A percentile compares a stretch with the other conserved stretches of the same genome.
Evolutionary conservation across 2,797 vertebrate species (phyloP).

Genomic region (Gila robusta): DNA sequence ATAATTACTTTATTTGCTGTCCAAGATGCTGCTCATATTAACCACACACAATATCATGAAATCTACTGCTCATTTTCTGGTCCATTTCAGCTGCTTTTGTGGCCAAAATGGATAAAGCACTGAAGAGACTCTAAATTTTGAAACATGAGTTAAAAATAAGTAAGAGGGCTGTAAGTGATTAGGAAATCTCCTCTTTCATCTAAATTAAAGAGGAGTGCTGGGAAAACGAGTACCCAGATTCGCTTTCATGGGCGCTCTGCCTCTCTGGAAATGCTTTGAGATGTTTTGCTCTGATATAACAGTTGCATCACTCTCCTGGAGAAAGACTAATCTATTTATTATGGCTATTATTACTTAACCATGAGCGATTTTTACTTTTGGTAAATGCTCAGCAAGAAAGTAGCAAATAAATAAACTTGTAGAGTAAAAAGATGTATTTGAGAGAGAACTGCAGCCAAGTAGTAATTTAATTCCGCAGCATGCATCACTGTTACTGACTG

Average conservation of each 20-base stretch:
- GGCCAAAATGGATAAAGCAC: constrained; percentile 12
- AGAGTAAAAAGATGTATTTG: constrained; percentile 76
- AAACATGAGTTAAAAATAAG: constrained; percentile 21
- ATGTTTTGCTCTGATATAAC: constrained; percentile 47
- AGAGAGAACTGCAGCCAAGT: constrained; percentile 69
- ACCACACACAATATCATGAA: neutral
- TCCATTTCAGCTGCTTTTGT: constrained; percentile 19
- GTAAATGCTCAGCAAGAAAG: constrained; percentile 61
- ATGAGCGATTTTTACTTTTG: constrained; percentile 34
- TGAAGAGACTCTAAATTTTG: constrained; percentile 5
- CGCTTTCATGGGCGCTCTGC: constrained; percentile 38
- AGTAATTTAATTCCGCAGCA: constrained; percentile 76
- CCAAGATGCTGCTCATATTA: neutral
- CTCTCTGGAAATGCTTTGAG: constrained; percentile 25
- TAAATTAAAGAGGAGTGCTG: constrained; percentile 31
- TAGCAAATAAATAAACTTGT: constrained; percentile 76
- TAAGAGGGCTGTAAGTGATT: constrained; percentile 34
- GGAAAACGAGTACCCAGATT: constrained; percentile 16
- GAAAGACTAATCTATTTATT: constrained; percentile 16
- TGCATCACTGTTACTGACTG: constrained; percentile 72
- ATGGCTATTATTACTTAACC: constrained; percentile 19
- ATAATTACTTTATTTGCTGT: neutral
- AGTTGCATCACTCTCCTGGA: constrained; percentile 47
- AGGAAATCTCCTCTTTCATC: constrained; percentile 35
- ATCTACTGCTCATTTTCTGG: neutral